Conservation (phyloP, 1,140 invertebrate genomes). For the Oscheius sp. region DNA sequence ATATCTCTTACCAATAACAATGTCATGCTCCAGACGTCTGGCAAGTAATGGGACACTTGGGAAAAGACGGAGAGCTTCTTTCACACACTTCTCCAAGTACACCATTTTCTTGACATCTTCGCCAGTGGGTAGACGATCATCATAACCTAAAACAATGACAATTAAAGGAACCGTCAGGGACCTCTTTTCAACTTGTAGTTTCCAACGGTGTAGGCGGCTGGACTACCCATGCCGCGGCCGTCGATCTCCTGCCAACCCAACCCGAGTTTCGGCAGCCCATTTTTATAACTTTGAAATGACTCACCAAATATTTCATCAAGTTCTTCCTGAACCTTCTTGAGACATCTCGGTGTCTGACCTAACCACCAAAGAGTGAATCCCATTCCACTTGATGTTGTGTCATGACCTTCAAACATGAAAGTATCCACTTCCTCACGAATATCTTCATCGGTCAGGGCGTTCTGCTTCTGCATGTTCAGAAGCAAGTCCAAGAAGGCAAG, state of each 20-base stretch:
- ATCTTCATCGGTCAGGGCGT: conserved; percentile 68
- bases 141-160: conserved; percentile 65
- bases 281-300: neutral
- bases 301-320: conserved; percentile 72
- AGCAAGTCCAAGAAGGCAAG: conserved; percentile 87
- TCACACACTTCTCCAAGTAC: conserved; percentile 75
- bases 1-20: conserved; percentile 55
- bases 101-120: conserved; percentile 78
- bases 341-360: conserved; percentile 63
- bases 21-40: conserved; percentile 71
- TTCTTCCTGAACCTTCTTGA: conserved; percentile 77
- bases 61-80: conserved; percentile 73
- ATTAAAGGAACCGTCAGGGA: no score
- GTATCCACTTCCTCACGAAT: conserved; percentile 74
- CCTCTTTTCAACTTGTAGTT: no score
- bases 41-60: conserved; percentile 70
- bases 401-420: conserved; percentile 77
- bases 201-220: no score
- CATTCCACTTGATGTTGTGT: conserved; percentile 80
- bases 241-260: no score
- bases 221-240: no score
- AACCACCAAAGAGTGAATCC: conserved; percentile 67
- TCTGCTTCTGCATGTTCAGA: conserved; percentile 73
- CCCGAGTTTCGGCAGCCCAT: no score
- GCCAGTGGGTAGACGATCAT: conserved; percentile 74